Evolutionary conservation across 2,888 invertebrate genomes (phyloP).

Genomic region (Rhamnusium bicolor): DNA sequence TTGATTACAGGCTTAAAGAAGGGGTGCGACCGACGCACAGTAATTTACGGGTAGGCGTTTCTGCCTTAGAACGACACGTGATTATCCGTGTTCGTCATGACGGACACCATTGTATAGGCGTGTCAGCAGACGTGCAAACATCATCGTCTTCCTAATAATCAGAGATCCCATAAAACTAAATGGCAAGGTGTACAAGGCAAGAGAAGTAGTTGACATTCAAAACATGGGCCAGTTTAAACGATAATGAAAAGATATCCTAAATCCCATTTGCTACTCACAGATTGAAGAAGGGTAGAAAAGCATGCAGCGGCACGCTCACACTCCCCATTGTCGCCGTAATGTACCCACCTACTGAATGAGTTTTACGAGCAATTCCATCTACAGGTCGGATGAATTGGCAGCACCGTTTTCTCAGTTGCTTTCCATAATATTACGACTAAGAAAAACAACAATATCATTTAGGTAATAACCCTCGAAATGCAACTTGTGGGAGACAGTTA

Average conservation of each 20-base stretch:
- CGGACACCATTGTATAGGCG: conserved; percentile 62
- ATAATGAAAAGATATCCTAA: conserved; percentile 63
- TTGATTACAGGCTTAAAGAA: not conserved
- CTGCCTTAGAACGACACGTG: conserved; percentile 63
- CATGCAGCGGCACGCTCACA: conserved; percentile 31
- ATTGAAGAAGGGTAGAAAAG: conserved; percentile 60
- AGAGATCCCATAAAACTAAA: conserved; percentile 40
- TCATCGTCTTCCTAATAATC: conserved; percentile 56
- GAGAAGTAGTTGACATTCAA: conserved; percentile 53
- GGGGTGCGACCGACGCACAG: conserved; percentile 37
- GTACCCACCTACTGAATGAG: conserved; percentile 69
- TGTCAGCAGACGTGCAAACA: conserved; percentile 56
- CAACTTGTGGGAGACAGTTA: not conserved
- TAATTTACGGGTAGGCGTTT: conserved; percentile 59
- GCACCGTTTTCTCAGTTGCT: conserved; percentile 65
- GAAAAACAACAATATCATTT: conserved; percentile 13
- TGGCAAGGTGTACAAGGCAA: conserved; percentile 28
- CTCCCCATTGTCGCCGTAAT: conserved; percentile 41
- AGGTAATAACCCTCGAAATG: not conserved
- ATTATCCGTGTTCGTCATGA: conserved; percentile 63
- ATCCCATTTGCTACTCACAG: conserved; percentile 62
- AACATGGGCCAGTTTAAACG: conserved; percentile 59
- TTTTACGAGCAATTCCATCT: conserved; percentile 55
- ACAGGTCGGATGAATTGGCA: conserved; percentile 51
- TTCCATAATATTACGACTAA: conserved; percentile 61